Conservation (phyloP, 2,113 vertebrate species). For the Nipponia nippon region DNA sequence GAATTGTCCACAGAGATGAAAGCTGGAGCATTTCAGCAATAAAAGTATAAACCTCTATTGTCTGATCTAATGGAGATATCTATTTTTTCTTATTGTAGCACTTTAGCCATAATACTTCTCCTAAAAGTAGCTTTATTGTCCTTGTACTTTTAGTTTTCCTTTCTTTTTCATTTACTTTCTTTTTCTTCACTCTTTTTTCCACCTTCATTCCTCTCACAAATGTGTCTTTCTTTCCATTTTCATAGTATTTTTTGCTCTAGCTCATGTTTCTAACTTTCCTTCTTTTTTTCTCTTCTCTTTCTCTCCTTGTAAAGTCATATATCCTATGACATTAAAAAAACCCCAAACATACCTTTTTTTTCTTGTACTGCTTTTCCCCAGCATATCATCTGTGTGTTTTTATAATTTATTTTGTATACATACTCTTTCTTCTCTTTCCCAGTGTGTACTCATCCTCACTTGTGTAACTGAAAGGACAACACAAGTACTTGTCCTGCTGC, state of each 20-base stretch:
- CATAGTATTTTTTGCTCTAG: not conserved
- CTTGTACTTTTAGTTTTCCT: not conserved
- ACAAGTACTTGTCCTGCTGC: not conserved
- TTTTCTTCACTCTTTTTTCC: not conserved
- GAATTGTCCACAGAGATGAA: not conserved
- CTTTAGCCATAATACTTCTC: not conserved
- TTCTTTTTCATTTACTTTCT: not conserved
- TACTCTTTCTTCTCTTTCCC: not conserved
- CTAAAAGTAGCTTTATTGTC: not conserved
- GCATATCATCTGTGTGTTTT: not conserved
- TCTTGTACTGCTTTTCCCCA: not conserved
- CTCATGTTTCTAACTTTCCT: not conserved
- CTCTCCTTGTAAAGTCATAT: not conserved
- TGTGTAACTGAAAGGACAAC: not conserved
- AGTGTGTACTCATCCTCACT: not conserved
- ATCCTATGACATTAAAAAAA: not conserved
- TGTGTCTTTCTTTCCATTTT: not conserved
- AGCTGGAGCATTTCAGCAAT: not conserved
- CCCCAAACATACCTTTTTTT: rapidly evolving
- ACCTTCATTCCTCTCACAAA: not conserved
- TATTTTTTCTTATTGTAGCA: not conserved
- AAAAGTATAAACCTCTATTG: not conserved
- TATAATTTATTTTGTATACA: not conserved
- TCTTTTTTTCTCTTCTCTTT: not conserved
- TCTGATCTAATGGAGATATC: not conserved